phyloP scores from a whole-genome alignment of 2,888 invertebrate genomes.

The Trissolcus brochymenae region DNA sequence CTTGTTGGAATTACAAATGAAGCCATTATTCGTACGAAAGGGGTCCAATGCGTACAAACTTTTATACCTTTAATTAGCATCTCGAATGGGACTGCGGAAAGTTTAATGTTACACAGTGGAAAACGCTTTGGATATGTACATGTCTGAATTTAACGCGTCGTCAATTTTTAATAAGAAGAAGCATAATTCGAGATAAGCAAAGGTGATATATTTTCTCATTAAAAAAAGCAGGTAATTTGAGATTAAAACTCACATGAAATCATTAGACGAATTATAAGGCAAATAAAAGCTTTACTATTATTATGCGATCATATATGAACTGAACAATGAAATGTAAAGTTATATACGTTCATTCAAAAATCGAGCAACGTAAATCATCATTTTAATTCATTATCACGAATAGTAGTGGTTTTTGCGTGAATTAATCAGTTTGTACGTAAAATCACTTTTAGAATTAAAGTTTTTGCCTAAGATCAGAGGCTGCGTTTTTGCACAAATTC shows the following conservation, averaged over 20 bases:
- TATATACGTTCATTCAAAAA: too few relatives aligned
- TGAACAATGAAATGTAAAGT: too few relatives aligned
- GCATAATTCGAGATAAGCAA: constrained; percentile 63
- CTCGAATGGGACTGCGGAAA: constrained; percentile 6
- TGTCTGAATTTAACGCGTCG: constrained; percentile 59
- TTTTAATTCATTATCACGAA: constrained; percentile 29
- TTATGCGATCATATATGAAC: too few relatives aligned
- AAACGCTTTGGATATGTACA: constrained; percentile 3
- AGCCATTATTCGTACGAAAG: neutral
- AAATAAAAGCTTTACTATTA: too few relatives aligned
- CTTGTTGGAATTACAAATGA: neutral
- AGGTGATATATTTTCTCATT: too few relatives aligned
- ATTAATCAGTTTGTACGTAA: constrained; percentile 36
- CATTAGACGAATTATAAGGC: too few relatives aligned
- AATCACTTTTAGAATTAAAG: constrained; percentile 58
- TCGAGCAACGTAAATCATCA: constrained; percentile 6
- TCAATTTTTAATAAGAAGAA: constrained; percentile 51
- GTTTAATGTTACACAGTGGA: constrained; percentile 3
- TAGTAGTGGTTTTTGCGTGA: constrained; percentile 16
- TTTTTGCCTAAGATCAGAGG: constrained; percentile 57
- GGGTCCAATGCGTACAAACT: constrained; percentile 4
- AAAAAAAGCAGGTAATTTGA: too few relatives aligned
- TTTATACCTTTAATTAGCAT: constrained; percentile 13
- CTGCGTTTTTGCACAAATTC: constrained; percentile 56
- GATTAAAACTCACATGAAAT: too few relatives aligned